Base-by-base conservation (phyloP, 2,797 vertebrate genomes). In the Mus caroli region DNA sequence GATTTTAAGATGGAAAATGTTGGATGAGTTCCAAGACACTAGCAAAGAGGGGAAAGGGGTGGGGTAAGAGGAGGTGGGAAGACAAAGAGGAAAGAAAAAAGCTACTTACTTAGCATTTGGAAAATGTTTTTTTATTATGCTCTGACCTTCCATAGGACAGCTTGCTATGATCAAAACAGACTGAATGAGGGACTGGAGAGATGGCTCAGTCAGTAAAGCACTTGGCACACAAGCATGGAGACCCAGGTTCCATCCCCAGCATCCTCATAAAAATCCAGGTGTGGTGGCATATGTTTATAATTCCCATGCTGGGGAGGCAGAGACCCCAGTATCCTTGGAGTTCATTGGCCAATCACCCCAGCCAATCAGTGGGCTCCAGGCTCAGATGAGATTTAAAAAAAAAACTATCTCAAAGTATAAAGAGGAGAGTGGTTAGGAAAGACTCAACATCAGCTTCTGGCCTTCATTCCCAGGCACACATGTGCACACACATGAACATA, bases 1-100 rank as follows among this genome's bases (percentile, higher is more conserved):
- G n/a, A 37, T 90, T 84, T 84, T 91, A 34, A 95, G 40, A 85
- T 37, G 60, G 19, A 94, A 94, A 84, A 24, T 46, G n/a, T 37
- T 43, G 15, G 50, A 56, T 37, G 12, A 69, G 28, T 1, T 79
- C 87, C 79, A 34, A 50, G 52, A 90, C 3, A 5, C 1, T 43
- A 76, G 52, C 76, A 37, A 50, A 84, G 2, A 50, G 19, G 79
- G 62, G 67, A 34, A 84, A 40, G 1, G 0, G 10, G n/a, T 28
- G 20, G 69, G 54, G 60, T 58, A 8, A 94, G 52, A 82, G 8
- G 78, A 6, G 26, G 54, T 90, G 69, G 64, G 26, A 22, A 34
- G 26, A 56, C 0, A 1, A 54, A 56, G n/a, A 92, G 10, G 15
- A 84, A 60, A 84, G 56, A 58, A 60, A 85, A 1, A 71, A 60